These are phyloP conservation scores for Ips typographus DNA, from an alignment of 1,140 invertebrate species.

Conservation along the genomic window DNA sequence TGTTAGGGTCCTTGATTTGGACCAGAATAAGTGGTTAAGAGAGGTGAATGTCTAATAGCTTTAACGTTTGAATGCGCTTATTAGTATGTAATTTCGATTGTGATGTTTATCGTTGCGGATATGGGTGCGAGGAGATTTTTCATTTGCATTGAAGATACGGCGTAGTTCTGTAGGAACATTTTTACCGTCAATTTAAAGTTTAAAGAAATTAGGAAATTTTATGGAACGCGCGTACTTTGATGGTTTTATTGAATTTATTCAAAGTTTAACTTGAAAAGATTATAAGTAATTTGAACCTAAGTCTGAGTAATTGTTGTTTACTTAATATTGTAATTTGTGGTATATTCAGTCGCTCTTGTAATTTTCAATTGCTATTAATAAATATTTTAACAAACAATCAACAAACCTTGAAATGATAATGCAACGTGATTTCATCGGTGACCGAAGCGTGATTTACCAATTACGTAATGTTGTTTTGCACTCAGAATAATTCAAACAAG, in stretches of 20 bases:
- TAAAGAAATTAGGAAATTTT: background rate
- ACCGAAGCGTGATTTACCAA: background rate
- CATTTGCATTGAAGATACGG: background rate
- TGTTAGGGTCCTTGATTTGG: background rate
- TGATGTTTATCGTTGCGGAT: background rate
- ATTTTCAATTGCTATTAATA: background rate
- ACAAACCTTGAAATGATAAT: background rate
- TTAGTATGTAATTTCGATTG: constrained; percentile 7
- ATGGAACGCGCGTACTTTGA: background rate
- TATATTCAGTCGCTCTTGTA: background rate
- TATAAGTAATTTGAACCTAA: background rate
- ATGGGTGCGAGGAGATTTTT: constrained; percentile 1
- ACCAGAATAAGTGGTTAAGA: background rate
- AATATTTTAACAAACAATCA: background rate
- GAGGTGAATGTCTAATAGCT: constrained; percentile 4
- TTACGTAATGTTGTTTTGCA: constrained; percentile 1
- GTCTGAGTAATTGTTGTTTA: background rate
- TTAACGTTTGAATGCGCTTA: constrained; percentile 9
- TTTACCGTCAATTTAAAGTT: constrained; percentile 7
- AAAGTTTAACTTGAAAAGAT: constrained; percentile 1
- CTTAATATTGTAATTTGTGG: background rate
- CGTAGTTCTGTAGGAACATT: background rate
- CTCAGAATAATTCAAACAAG: background rate
- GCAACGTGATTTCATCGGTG: background rate
- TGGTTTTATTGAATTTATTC: constrained; percentile 5